Conservation (phyloP, 2,888 invertebrate genomes). For the Amphipyra berbera region DNA sequence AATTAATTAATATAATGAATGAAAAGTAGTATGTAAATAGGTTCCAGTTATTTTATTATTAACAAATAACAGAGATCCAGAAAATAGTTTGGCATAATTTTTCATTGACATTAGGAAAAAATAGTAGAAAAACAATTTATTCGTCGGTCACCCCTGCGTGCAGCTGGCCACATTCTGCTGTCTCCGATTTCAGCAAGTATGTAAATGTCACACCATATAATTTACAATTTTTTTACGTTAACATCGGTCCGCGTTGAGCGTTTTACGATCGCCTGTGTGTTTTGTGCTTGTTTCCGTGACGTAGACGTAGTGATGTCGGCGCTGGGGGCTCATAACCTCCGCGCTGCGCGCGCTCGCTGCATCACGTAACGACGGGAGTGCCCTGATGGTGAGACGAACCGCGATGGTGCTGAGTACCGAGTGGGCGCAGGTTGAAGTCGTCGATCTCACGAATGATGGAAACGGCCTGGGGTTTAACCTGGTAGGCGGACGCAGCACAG, state of each 20-base stretch:
- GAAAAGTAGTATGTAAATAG: not conserved
- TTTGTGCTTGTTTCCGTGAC: conserved; percentile 54
- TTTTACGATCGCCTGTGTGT: conserved; percentile 59
- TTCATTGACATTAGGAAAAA: conserved; percentile 29
- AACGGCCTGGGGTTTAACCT: conserved; percentile 99
- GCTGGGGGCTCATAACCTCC: conserved; percentile 79
- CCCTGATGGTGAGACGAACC: conserved; percentile 84
- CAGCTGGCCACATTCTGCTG: conserved; percentile 87
- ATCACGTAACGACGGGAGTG: conserved; percentile 85
- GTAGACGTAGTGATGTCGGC: conserved; percentile 67
- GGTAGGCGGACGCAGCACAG: conserved; percentile 99
- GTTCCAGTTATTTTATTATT: not conserved
- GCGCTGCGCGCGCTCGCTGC: conserved; percentile 67
- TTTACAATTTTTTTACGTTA: conserved; percentile 74
- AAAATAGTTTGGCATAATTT: conserved; percentile 1
- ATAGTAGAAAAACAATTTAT: conserved; percentile 67
- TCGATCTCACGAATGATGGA: conserved; percentile 99
- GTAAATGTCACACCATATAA: conserved; percentile 87
- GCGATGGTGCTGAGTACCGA: conserved; percentile 98
- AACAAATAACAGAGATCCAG: not conserved
- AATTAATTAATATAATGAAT: too few relatives aligned
- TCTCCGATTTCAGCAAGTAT: conserved; percentile 88
- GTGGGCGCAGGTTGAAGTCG: conserved; percentile 99
- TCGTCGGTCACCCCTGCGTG: conserved; percentile 75
- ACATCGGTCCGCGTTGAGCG: conserved; percentile 58